Base-by-base conservation (phyloP, 2,888 invertebrate species). In the Leucozona laternaria region DNA sequence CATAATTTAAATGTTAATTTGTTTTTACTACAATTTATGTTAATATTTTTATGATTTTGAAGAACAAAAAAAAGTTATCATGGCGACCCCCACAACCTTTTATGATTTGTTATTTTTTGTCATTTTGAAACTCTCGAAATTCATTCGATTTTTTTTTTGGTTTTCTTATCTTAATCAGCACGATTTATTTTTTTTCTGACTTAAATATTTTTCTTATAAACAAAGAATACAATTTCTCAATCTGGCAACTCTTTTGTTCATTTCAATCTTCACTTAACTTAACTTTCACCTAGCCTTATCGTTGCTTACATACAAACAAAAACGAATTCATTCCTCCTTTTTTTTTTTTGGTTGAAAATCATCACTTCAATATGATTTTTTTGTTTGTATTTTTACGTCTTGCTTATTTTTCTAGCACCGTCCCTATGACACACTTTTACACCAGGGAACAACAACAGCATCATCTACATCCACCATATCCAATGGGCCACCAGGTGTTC, bases 401-500 rank as follows among this genome's bases (percentile, higher is more conserved):
- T 58, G 11, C 31, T 37, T 71, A 11, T 78, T 53, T 45, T 15
- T 34, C 40, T 57, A 86, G 80, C 88, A 76, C 57, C 81, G 87
- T 71, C 79, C 79, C 17, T 80, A 71, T 57, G 85, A 76, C 57
- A 88, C 80, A 28, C 88, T 80, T 34, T 72, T 88, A 40, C 87
- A 82, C 17, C 79, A 73, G 70, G 82, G 77, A 34, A 71, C 86
- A 68, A 76, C 80, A 64, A 71, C 79, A 68, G 77, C 85, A 77
- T 71, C 79, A 79, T 79, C 77, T 17, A 79, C 73, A 25, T 76
- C 83, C 55, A 53, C 79, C 73, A 78, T 78, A 79, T 68, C 86
- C 57, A 79, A 81, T 68, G 88, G 88, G 53, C 71, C 88, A 86
- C 68, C 88, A 88, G 88, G 88, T 81, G 90, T 89, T 72, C 89